Evolutionary conservation across 35 echinoderm and acorn worm species (phyloP).

Genomic region (Chiridota heheva): DNA sequence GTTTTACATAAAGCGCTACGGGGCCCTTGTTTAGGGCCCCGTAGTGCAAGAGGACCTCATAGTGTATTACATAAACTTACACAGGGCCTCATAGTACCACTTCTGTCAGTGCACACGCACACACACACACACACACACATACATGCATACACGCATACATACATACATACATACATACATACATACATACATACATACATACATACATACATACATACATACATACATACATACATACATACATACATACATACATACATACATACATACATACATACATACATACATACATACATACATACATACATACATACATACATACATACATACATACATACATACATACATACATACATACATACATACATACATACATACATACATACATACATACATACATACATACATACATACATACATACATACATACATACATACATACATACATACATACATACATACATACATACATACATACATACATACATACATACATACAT

Average conservation of each 20-base stretch:
- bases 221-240: background rate
- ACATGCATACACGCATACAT: too few relatives aligned
- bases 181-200: too few relatives aligned
- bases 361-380: background rate
- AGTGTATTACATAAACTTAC: too few relatives aligned
- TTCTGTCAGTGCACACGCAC: too few relatives aligned
- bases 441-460: background rate
- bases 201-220: too few relatives aligned
- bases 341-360: background rate
- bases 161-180: too few relatives aligned
- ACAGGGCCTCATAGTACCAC: too few relatives aligned
- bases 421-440: constrained; percentile 6
- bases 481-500: background rate
- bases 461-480: background rate
- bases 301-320: background rate
- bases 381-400: background rate
- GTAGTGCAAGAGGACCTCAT: too few relatives aligned
- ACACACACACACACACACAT: too few relatives aligned
- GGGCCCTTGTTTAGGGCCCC: too few relatives aligned
- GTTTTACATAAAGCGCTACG: too few relatives aligned
- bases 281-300: background rate
- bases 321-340: background rate
- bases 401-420: background rate
- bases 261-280: background rate
- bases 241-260: background rate